Evolutionary conservation across 2,113 vertebrate species (phyloP).

Genomic region (Eira barbara): DNA sequence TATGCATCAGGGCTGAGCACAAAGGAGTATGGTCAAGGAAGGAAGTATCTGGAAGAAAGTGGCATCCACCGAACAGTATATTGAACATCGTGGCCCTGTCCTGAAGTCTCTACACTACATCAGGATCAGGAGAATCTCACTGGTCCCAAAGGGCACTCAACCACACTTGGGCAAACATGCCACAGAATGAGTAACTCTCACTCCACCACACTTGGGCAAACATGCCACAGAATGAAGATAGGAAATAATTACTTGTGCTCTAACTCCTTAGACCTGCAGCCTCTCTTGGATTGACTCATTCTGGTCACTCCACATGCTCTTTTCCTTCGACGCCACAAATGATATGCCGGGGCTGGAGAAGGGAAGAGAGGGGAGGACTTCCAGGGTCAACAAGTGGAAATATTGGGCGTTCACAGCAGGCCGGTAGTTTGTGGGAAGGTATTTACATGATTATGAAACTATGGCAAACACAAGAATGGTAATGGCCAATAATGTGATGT

Average conservation of each 20-base stretch:
- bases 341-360: background rate
- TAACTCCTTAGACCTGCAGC: background rate
- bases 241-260: background rate
- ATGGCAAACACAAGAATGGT: background rate
- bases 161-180: background rate
- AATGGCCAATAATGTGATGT: background rate
- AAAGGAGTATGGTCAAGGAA: background rate
- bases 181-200: background rate
- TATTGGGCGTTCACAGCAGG: background rate
- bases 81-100: background rate
- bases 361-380: conserved; percentile 23
- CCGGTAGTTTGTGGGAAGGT: conserved; percentile 35
- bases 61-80: background rate
- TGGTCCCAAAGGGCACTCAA: background rate
- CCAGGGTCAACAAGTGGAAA: conserved; percentile 34
- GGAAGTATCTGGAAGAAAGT: background rate
- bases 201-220: background rate
- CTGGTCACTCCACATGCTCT: background rate
- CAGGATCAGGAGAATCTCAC: background rate
- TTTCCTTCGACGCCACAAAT: conserved; percentile 42
- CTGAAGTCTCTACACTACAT: background rate
- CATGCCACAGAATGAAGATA: background rate
- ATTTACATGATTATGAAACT: conserved; percentile 29
- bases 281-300: conserved; percentile 31
- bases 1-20: background rate